A percentile compares a stretch with the other conserved stretches of the same genome.
phyloP scores from a whole-genome alignment of 1,140 invertebrate genomes.

The Dinoponera quadriceps region DNA sequence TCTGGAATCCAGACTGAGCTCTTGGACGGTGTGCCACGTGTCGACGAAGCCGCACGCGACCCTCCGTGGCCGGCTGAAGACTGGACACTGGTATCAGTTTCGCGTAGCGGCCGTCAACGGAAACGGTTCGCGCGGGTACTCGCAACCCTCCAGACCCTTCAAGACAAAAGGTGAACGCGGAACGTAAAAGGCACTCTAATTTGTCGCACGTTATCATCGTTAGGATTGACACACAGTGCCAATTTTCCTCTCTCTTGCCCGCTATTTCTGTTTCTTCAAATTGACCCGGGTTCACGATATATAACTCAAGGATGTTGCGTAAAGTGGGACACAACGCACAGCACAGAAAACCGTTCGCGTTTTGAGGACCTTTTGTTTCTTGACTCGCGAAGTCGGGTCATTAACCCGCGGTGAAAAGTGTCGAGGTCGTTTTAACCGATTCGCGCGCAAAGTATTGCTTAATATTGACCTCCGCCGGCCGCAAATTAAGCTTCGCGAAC shows the following conservation, averaged over 20 bases:
- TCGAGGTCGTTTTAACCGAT: conserved; percentile 25
- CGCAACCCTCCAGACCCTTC: conserved; percentile 88
- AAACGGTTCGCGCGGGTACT: conserved; percentile 90
- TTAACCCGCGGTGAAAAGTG: conserved; percentile 37
- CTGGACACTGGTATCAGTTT: conserved; percentile 92
- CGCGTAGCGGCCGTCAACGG: conserved; percentile 90
- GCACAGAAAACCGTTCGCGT: background rate
- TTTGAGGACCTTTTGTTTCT: conserved; percentile 44
- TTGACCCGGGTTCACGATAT: conserved; percentile 21
- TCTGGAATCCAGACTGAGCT: conserved; percentile 84
- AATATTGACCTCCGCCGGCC: conserved; percentile 34
- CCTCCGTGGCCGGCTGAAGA: conserved; percentile 87
- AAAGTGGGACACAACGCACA: too few species aligned
- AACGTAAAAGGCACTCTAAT: conserved; percentile 28
- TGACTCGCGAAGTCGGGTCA: conserved; percentile 35
- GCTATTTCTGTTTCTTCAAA: conserved; percentile 63
- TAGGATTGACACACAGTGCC: conserved; percentile 32
- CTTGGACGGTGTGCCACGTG: conserved; percentile 85
- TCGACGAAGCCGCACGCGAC: conserved; percentile 85
- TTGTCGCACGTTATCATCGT: conserved; percentile 47
- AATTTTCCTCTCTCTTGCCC: conserved; percentile 57
- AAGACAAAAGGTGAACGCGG: conserved; percentile 84
- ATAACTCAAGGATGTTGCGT: conserved; percentile 28
- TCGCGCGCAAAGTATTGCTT: conserved; percentile 40
- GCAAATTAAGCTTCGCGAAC: conserved; percentile 35